Percentiles rank a stretch among this genome's conserved stretches.
Conservation (phyloP, 2,888 invertebrate genomes). For the Proisotoma minuta region DNA sequence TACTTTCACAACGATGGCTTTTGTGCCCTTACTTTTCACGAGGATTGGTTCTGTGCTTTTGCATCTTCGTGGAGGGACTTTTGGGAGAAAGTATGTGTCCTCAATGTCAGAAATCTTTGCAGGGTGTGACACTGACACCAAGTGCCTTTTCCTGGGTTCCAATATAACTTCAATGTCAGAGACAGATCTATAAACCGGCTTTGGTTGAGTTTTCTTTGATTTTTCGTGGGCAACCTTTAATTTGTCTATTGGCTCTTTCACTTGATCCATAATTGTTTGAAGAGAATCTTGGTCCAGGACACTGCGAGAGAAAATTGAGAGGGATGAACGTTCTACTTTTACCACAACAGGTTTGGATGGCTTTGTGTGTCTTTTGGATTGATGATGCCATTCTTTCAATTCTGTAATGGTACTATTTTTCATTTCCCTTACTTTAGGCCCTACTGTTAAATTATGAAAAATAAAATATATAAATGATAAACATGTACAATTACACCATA, state of each 20-base stretch:
- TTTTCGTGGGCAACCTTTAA: background rate
- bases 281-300: slow-evolving; percentile 16
- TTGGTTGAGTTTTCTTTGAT: background rate
- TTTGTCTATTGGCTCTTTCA: slow-evolving; percentile 11
- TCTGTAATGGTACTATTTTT: too few relatives aligned
- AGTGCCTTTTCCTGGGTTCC: slow-evolving; percentile 17
- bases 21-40: slow-evolving; percentile 7
- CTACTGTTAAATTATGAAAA: too few relatives aligned
- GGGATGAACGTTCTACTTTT: slow-evolving; percentile 22
- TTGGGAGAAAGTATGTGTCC: background rate
- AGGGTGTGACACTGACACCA: background rate
- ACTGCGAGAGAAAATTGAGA: slow-evolving; percentile 20
- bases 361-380: background rate
- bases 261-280: slow-evolving; percentile 15
- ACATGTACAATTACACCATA: too few relatives aligned
- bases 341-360: slow-evolving; percentile 16
- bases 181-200: slow-evolving; percentile 5
- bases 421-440: background rate
- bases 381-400: too few relatives aligned
- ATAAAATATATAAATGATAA: background rate
- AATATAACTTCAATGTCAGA: slow-evolving; percentile 30
- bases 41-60: slow-evolving; percentile 27
- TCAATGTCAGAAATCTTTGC: background rate
- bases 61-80: slow-evolving; percentile 21
- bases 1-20: background rate